Base-by-base conservation (phyloP, 1,140 invertebrate genomes). In the Laupala kohalensis region DNA sequence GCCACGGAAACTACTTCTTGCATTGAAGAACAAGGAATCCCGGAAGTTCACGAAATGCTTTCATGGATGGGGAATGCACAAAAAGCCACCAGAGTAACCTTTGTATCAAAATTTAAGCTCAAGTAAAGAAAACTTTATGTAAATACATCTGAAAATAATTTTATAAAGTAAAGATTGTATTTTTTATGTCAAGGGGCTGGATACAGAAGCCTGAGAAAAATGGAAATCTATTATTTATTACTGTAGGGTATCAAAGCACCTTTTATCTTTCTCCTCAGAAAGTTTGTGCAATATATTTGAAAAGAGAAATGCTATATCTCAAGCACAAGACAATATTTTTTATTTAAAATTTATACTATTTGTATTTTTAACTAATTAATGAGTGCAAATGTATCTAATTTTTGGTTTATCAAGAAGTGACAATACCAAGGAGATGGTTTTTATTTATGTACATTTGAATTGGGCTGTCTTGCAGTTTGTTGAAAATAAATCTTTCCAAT, bases 21-120 rank as follows among this genome's bases (percentile, higher is more conserved):
- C 96, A 25, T 85, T 98, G 72, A 99, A 98, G 83, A 95, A 95
- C 78, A 97, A 97, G 78, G 97, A 99, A 82, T 95, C 95, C 15
- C 87, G 87, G 75, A 86, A 93, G 76, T 99, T 99, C 81, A 93
- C 91, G 67, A 97, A 97, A 82, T 99, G 97, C 82, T 99, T 99
- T 87, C 98, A 99, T 81, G 97, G 96, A 64, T 99, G 98, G 98
- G 88, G 89, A 73, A 80, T 82, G 67, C 90, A 92, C 77, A 92
- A 91, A 80, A 84, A 84, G 75, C 86, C 88, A 63, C 89, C 86
- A 30, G 89, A 90, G 76, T 90, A 86, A 83, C 53, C 26, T 26
- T 62, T 12, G 9, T 23, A 66, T 23, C 64, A 62, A 62, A 19
- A 62, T 12, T 62, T 9, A 12, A 19, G 37, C 9, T 62, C 19